Evolutionary conservation across 2,113 vertebrate genomes (phyloP).

Genomic region (Callospermophilus lateralis): DNA sequence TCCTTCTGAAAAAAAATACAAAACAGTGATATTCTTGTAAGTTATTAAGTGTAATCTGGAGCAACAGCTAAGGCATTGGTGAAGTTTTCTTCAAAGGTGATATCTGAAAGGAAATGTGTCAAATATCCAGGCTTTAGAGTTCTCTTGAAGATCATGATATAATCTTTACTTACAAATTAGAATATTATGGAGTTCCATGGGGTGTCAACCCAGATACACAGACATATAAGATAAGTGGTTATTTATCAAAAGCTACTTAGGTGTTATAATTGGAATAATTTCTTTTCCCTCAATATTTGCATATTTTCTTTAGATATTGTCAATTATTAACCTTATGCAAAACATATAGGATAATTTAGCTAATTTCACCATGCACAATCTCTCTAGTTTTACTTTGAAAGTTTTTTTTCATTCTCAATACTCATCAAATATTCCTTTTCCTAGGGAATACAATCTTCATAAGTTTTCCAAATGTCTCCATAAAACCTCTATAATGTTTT

Average conservation of each 20-base stretch:
- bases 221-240: background rate
- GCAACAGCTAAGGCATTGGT: constrained; percentile 43
- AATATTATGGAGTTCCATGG: background rate
- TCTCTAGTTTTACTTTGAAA: constrained; percentile 9
- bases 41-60: constrained; percentile 74
- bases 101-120: background rate
- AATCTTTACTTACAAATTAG: background rate
- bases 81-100: constrained; percentile 62
- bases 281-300: constrained; percentile 27
- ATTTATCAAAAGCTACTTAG: background rate
- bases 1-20: constrained; percentile 54
- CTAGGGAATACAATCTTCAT: background rate
- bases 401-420: background rate
- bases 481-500: background rate
- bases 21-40: constrained; percentile 22
- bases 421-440: background rate
- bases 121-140: background rate
- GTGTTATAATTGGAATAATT: background rate
- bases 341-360: background rate
- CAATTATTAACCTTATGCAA: background rate
- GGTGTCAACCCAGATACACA: background rate
- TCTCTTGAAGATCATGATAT: background rate
- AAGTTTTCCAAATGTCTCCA: background rate
- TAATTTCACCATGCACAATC: background rate
- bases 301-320: constrained; percentile 26